Evolutionary conservation across 2,888 invertebrate species (phyloP).

Genomic region (Meiosimyza decipiens): DNA sequence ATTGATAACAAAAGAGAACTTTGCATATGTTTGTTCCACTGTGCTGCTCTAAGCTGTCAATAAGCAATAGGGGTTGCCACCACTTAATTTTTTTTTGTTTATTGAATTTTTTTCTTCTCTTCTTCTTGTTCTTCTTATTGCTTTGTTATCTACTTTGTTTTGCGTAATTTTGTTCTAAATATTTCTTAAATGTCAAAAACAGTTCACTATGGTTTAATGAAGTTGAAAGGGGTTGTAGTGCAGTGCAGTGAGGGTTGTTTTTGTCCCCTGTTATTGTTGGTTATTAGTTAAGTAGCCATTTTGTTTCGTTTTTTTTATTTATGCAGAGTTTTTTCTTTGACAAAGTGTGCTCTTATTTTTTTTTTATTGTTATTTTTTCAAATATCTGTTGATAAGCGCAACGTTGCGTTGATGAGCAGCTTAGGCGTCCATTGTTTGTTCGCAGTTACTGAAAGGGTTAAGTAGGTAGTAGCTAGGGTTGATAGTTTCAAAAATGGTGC

Average conservation of each 20-base stretch:
- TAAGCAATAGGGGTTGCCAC: conserved; percentile 24
- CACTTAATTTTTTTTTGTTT: conserved; percentile 2
- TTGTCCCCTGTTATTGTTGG: conserved; percentile 44
- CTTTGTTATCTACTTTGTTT: conserved; percentile 9
- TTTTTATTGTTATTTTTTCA: conserved; percentile 32
- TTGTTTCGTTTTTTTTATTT: conserved; percentile 47
- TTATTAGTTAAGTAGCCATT: conserved; percentile 57
- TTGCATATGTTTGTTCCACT: too few species aligned
- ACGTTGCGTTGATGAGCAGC: conserved; percentile 49
- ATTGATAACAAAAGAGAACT: conserved; percentile 10
- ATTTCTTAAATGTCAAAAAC: conserved; percentile 57
- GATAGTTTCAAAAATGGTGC: too few species aligned
- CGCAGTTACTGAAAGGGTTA: too few species aligned
- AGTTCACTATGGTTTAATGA: neutral
- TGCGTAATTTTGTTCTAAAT: conserved; percentile 6
- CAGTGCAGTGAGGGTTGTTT: conserved; percentile 52
- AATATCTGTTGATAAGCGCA: conserved; percentile 44
- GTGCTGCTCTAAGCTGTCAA: neutral
- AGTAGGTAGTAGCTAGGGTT: too few species aligned
- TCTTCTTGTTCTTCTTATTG: conserved; percentile 18
- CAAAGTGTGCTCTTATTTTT: conserved; percentile 11
- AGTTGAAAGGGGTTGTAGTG: conserved; percentile 18
- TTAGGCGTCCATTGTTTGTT: conserved; percentile 38
- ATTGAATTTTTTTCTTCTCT: neutral
- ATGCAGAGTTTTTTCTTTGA: conserved; percentile 5